Percentiles rank a stretch among this genome's conserved stretches.
phyloP scores from a whole-genome alignment of 1,140 invertebrate genomes.

The Wiebesia pumilae region DNA sequence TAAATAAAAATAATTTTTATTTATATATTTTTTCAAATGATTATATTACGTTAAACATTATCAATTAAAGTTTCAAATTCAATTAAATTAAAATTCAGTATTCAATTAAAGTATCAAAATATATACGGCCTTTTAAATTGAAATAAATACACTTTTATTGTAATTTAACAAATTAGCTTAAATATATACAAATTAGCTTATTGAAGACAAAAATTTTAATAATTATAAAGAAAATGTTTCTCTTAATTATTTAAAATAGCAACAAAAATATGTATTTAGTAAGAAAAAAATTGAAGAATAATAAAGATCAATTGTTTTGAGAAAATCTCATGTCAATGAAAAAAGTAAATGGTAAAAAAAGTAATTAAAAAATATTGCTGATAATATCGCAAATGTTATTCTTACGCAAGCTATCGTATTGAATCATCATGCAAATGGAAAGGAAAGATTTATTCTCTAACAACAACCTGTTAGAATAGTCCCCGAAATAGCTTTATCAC shows the following conservation, averaged over 20 bases:
- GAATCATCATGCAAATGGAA: constrained; percentile 15
- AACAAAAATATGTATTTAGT: background rate
- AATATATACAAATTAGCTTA: background rate
- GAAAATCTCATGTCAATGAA: background rate
- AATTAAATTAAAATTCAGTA: too few species aligned
- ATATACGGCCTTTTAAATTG: too few species aligned
- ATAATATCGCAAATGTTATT: background rate
- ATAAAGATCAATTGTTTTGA: background rate
- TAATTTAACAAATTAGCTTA: too few species aligned
- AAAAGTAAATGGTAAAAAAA: background rate
- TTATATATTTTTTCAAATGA: too few species aligned
- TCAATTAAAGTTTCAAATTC: too few species aligned
- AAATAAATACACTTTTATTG: too few species aligned
- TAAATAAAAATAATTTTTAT: too few species aligned
- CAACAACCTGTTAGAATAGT: constrained; percentile 41
- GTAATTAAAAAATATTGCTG: background rate
- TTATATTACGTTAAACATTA: too few species aligned
- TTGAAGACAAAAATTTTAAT: background rate
- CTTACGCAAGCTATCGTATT: background rate
- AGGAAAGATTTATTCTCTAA: constrained; percentile 8
- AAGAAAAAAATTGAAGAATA: background rate
- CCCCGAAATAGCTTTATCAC: background rate
- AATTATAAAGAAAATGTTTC: background rate
- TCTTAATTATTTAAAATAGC: background rate
- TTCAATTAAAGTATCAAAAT: too few species aligned